A percentile compares a stretch with the other conserved stretches of the same genome.
Evolutionary conservation across 2,113 vertebrate species (phyloP).

Genomic region (Paraplagusia blochii): DNA sequence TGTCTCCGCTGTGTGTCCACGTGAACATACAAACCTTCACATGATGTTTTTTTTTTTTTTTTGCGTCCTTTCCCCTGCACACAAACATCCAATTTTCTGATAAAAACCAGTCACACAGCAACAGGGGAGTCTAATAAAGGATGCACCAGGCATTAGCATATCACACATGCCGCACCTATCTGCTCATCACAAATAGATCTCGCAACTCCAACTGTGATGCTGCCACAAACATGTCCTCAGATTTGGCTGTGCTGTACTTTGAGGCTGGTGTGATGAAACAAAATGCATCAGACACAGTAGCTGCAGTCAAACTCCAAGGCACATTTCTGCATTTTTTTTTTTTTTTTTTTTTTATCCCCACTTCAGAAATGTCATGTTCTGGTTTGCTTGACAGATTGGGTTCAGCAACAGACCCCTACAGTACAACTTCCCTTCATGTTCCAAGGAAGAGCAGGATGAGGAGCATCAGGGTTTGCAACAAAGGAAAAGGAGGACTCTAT

Average conservation of each 20-base stretch:
- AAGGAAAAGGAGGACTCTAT: constrained; percentile 24
- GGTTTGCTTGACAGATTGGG: constrained; percentile 72
- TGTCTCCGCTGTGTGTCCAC: constrained; percentile 32
- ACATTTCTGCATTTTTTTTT: no score
- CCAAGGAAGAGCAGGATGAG: constrained; percentile 46
- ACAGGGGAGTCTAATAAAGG: constrained; percentile 47
- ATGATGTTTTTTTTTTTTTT: constrained; percentile 10
- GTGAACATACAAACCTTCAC: constrained; percentile 22
- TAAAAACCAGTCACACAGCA: constrained; percentile 37
- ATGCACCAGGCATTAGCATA: constrained; percentile 58
- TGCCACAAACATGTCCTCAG: constrained; percentile 47
- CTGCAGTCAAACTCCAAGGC: constrained; percentile 48
- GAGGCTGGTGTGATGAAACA: constrained; percentile 65
- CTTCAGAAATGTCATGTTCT: constrained; percentile 53
- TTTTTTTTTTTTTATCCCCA: constrained; percentile 45
- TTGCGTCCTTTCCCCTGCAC: constrained; percentile 16
- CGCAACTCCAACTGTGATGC: constrained; percentile 52
- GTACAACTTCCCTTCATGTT: constrained; percentile 53
- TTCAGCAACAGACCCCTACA: constrained; percentile 46
- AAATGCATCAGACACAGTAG: constrained; percentile 30
- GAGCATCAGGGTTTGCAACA: constrained; percentile 37
- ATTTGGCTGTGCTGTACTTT: constrained; percentile 44
- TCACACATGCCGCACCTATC: constrained; percentile 55
- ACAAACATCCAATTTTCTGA: constrained; percentile 46
- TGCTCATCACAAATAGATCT: constrained; percentile 52